Conservation (phyloP, 2,888 invertebrate species). For the Meta bourneti region DNA sequence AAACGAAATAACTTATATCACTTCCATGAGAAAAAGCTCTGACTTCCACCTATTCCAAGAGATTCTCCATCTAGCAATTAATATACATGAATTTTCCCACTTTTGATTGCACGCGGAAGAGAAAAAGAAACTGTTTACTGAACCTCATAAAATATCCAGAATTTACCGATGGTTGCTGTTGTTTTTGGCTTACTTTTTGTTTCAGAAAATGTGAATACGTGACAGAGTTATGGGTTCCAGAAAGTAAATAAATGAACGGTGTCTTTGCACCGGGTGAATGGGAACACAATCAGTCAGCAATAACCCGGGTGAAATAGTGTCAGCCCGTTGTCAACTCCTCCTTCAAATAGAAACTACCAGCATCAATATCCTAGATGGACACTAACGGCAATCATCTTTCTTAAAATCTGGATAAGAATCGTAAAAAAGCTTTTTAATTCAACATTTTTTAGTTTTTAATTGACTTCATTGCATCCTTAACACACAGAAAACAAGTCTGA, state of each 20-base stretch:
- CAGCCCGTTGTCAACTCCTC: conserved; percentile 13
- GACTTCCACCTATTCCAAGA: background rate
- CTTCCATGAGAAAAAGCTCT: background rate
- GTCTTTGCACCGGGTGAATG: background rate
- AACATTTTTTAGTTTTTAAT: too few species aligned
- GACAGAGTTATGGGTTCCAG: background rate
- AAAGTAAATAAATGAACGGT: conserved; percentile 24
- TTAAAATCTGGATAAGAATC: too few species aligned
- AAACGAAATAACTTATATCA: background rate
- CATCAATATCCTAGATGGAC: background rate
- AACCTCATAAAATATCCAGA: background rate
- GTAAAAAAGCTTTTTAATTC: too few species aligned
- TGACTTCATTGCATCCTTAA: too few species aligned
- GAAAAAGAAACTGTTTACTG: background rate
- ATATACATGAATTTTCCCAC: background rate
- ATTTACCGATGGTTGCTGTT: background rate
- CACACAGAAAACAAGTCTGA: too few species aligned
- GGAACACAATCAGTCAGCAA: conserved; percentile 21
- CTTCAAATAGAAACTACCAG: conserved; percentile 37
- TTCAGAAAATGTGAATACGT: background rate
- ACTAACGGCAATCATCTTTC: background rate
- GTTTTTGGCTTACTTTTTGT: background rate
- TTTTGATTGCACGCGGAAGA: background rate
- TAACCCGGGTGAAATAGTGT: conserved; percentile 29
- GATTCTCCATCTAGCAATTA: background rate